Percentiles rank a stretch among this genome's conserved stretches.
phyloP scores from a whole-genome alignment of 1,140 invertebrate genomes.

The Schlechtendalia chinensis region DNA sequence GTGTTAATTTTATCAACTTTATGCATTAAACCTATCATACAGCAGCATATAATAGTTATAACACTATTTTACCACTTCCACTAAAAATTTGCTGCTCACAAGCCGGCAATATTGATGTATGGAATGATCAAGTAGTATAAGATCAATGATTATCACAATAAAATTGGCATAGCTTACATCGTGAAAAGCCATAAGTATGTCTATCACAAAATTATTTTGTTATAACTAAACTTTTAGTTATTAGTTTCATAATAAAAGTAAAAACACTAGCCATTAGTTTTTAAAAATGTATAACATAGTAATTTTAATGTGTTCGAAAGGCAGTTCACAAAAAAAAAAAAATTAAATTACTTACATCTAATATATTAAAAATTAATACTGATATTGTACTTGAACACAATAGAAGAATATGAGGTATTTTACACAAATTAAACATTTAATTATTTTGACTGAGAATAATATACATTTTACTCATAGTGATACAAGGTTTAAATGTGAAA shows the following conservation, averaged over 20 bases:
- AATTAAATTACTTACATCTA: conserved; percentile 2
- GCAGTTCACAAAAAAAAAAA: conserved; percentile 25
- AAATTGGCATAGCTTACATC: not conserved
- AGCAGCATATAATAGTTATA: too few relatives aligned
- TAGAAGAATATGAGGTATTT: conserved; percentile 28
- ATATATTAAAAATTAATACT: conserved; percentile 38
- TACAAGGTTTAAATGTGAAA: not conserved
- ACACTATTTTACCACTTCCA: too few relatives aligned
- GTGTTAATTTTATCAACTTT: not conserved
- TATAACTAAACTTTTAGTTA: not conserved
- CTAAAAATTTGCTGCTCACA: not conserved
- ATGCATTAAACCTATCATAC: not conserved
- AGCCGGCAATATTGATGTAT: not conserved
- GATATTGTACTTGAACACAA: conserved; percentile 35
- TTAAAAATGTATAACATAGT: conserved; percentile 7
- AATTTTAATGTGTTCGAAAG: not conserved
- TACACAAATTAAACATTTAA: not conserved
- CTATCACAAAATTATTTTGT: conserved; percentile 23
- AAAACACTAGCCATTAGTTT: not conserved
- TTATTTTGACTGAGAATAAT: not conserved
- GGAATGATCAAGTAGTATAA: not conserved
- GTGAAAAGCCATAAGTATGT: not conserved
- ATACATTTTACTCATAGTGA: not conserved
- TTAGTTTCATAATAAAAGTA: not conserved
- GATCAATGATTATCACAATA: conserved; percentile 33